Conservation (phyloP, 2,888 invertebrate genomes). For the Lymantria dispar region DNA sequence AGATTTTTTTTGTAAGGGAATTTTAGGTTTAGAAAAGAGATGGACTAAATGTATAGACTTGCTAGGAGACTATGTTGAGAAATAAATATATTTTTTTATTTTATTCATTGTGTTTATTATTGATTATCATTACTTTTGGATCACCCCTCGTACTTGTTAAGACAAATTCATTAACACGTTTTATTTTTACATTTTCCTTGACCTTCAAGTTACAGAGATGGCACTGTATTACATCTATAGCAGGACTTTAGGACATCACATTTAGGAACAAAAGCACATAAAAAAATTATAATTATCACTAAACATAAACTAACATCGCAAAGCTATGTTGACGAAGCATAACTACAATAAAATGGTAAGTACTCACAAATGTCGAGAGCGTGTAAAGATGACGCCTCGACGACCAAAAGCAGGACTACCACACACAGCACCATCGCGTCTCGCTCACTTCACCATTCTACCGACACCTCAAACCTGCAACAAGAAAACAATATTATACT, state of each 20-base stretch:
- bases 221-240: neutral
- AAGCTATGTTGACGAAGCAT: neutral
- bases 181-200: too few species aligned
- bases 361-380: slow-evolving; percentile 75
- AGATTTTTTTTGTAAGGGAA: too few species aligned
- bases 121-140: too few species aligned
- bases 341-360: neutral
- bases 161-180: too few species aligned
- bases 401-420: slow-evolving; percentile 56
- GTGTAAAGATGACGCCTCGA: slow-evolving; percentile 43
- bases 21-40: too few species aligned
- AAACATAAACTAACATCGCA: slow-evolving; percentile 3
- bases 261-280: neutral
- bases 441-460: slow-evolving; percentile 66
- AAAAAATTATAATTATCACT: neutral
- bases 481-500: slow-evolving; percentile 17
- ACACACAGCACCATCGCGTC: slow-evolving; percentile 63
- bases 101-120: too few species aligned
- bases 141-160: too few species aligned
- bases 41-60: too few species aligned
- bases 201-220: too few species aligned
- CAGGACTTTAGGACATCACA: slow-evolving; percentile 2
- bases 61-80: too few species aligned
- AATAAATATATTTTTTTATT: too few species aligned
- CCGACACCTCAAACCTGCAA: slow-evolving; percentile 50